Conservation (phyloP, 1,140 invertebrate genomes). For the Drosophila bocki region DNA sequence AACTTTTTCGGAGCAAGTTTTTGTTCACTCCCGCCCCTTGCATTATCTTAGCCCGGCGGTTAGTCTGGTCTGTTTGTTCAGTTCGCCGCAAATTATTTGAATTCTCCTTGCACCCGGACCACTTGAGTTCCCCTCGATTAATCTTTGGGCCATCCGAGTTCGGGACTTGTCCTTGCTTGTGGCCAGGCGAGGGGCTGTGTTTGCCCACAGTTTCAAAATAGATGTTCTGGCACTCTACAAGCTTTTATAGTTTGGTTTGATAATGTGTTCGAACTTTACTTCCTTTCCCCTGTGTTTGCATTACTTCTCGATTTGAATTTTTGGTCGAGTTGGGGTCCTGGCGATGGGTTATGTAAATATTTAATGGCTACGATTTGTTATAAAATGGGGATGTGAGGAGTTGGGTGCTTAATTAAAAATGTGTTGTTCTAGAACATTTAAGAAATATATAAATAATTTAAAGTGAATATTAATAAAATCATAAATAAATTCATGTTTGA, state of each 20-base stretch:
- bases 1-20: constrained; percentile 58
- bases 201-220: constrained; percentile 63
- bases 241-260: constrained; percentile 59
- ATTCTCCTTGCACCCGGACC: constrained; percentile 29
- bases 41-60: constrained; percentile 50
- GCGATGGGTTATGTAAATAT: constrained; percentile 1
- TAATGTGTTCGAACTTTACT: constrained; percentile 46
- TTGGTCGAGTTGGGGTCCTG: constrained; percentile 3
- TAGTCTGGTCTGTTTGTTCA: constrained; percentile 63
- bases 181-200: constrained; percentile 15
- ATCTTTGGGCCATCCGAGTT: constrained; percentile 52
- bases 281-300: constrained; percentile 16
- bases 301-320: constrained; percentile 34
- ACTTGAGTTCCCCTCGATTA: constrained; percentile 58
- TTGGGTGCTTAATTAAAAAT: not conserved
- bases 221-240: constrained; percentile 56
- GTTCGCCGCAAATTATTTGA: constrained; percentile 76
- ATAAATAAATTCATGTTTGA: too few relatives aligned
- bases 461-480: too few relatives aligned
- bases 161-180: constrained; percentile 26
- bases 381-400: not conserved
- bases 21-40: constrained; percentile 3
- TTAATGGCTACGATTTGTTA: not conserved
- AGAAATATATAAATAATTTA: not conserved
- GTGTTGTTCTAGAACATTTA: not conserved